These are phyloP conservation scores for Eurosta solidaginis DNA, from an alignment of 1,140 invertebrate species.

Conservation along the genomic window DNA sequence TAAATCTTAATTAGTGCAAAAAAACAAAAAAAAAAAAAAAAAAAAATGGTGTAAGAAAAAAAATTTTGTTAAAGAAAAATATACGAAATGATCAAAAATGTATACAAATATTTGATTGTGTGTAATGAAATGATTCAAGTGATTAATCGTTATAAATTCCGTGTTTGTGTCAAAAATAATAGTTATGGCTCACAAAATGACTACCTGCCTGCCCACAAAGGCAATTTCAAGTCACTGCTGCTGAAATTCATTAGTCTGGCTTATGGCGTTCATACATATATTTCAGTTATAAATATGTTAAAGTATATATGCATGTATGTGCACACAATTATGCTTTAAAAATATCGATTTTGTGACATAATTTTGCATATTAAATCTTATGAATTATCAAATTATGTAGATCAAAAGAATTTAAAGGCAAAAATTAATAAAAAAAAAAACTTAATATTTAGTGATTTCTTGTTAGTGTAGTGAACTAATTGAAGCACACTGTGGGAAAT, in stretches of 20 bases:
- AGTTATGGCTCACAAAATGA: neutral
- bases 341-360: slow-evolving; percentile 8
- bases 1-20: slow-evolving; percentile 16
- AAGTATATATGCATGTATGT: neutral
- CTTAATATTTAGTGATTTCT: no score
- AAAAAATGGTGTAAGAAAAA: neutral
- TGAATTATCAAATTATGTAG: neutral
- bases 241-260: no score
- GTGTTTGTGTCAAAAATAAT: neutral
- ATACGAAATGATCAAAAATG: no score
- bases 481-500: no score
- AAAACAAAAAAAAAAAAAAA: neutral
- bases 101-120: no score
- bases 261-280: no score
- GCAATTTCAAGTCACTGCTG: no score
- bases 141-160: neutral
- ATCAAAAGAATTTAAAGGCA: neutral
- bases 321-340: neutral
- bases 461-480: no score
- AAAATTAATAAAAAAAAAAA: no score
- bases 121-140: neutral
- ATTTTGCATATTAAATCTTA: neutral
- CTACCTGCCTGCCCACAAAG: neutral
- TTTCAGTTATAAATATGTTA: no score
- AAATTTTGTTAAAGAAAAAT: no score